Conservation (phyloP, 2,888 invertebrate species). For the Neoitamus cyanurus region DNA sequence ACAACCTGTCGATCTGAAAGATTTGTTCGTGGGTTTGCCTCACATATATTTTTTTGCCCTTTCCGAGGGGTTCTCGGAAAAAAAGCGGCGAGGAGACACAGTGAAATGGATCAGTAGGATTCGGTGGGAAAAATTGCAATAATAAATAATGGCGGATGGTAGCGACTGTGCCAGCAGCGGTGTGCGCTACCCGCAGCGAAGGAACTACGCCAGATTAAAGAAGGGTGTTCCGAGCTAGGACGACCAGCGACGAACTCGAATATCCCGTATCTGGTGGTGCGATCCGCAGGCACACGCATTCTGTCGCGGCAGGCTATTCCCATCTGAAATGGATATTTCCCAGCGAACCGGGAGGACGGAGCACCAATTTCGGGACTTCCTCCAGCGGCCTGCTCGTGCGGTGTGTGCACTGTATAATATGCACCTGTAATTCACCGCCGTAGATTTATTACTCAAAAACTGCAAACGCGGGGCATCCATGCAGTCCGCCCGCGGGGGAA, state of each 20-base stretch:
- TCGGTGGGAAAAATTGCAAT: constrained; percentile 34
- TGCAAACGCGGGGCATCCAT: not conserved
- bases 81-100: not conserved
- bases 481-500: not conserved
- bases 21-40: not conserved
- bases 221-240: not conserved
- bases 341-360: not conserved
- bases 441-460: not conserved
- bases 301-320: not conserved
- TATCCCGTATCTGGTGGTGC: not conserved
- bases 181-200: not conserved
- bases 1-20: constrained; percentile 6
- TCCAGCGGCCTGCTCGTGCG: not conserved
- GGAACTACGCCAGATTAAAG: constrained; percentile 8
- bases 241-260: not conserved
- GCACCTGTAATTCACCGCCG: constrained; percentile 24
- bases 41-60: not conserved
- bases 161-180: not conserved
- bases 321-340: constrained; percentile 26
- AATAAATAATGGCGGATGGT: constrained; percentile 20
- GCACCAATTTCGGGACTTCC: constrained; percentile 15
- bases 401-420: not conserved
- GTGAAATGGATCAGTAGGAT: not conserved
- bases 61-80: not conserved
- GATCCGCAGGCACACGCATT: not conserved